These are phyloP conservation scores for Adelognathus sp. DNA, from an alignment of 2,888 invertebrate genomes.

Conservation along the genomic window DNA sequence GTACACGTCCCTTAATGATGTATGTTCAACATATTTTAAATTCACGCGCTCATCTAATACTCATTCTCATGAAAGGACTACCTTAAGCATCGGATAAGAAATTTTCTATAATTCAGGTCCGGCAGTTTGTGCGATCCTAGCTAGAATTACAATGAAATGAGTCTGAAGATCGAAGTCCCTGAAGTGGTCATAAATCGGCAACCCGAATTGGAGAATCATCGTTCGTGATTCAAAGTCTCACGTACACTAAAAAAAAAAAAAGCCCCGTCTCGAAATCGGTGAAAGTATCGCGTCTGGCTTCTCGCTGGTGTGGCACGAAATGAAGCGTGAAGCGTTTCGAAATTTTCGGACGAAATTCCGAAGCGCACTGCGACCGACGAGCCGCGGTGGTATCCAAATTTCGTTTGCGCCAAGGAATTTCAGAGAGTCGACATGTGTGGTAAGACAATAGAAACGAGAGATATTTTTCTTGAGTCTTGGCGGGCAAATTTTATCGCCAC, in stretches of 20 bases:
- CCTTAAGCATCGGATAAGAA: too few relatives aligned
- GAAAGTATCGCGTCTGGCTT: slow-evolving; percentile 50
- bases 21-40: too few relatives aligned
- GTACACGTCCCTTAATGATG: too few relatives aligned
- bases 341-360: slow-evolving; percentile 41
- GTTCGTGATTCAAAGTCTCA: slow-evolving; percentile 25
- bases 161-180: background rate
- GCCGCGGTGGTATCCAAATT: background rate
- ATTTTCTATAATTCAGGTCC: background rate
- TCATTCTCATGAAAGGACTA: too few relatives aligned
- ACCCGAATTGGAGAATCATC: background rate
- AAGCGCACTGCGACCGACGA: background rate
- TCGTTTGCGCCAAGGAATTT: background rate
- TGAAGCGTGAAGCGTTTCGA: slow-evolving; percentile 40
- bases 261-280: slow-evolving; percentile 57
- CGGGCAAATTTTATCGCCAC: background rate
- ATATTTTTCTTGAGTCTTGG: background rate
- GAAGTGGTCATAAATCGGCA: background rate
- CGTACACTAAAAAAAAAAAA: slow-evolving; percentile 44
- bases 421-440: background rate
- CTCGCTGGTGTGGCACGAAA: background rate
- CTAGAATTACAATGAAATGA: background rate
- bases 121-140: background rate
- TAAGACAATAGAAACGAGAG: background rate
- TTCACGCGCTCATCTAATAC: too few relatives aligned